Evolutionary conservation across 2,113 vertebrate species (phyloP).

Genomic region (Pituophis catenifer): DNA sequence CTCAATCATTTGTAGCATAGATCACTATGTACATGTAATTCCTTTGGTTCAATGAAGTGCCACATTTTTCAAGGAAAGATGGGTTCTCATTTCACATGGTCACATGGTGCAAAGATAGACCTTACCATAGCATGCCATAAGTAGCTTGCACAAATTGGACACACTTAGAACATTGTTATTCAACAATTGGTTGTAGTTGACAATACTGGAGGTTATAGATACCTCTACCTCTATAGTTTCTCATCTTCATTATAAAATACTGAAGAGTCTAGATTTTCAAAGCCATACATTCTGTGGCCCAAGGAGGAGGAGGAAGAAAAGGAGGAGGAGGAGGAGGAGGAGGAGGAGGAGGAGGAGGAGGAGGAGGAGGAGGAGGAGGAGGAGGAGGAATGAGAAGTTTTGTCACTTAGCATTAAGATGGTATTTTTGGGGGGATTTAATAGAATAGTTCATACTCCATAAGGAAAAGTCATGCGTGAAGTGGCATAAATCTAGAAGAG

Average conservation of each 20-base stretch:
- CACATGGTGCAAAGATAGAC: not conserved
- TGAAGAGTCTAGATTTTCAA: not conserved
- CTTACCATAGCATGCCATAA: not conserved
- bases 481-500: not conserved
- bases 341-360: too few species aligned
- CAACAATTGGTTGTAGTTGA: not conserved
- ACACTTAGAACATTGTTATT: not conserved
- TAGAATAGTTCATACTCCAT: not conserved
- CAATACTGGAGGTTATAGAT: not conserved
- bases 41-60: not conserved
- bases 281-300: not conserved
- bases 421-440: not conserved
- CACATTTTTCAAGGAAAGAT: not conserved
- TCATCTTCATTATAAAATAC: not conserved
- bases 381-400: not conserved
- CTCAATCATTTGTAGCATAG: conserved; percentile 12
- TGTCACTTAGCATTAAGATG: not conserved
- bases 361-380: fast-evolving
- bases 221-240: not conserved
- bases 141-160: too few species aligned
- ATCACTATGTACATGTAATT: conserved; percentile 7
- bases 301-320: not conserved
- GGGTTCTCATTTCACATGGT: not conserved
- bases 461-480: not conserved
- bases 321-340: too few species aligned